Conservation (phyloP, 2,888 invertebrate species). For the Priocnemis perturbator region DNA sequence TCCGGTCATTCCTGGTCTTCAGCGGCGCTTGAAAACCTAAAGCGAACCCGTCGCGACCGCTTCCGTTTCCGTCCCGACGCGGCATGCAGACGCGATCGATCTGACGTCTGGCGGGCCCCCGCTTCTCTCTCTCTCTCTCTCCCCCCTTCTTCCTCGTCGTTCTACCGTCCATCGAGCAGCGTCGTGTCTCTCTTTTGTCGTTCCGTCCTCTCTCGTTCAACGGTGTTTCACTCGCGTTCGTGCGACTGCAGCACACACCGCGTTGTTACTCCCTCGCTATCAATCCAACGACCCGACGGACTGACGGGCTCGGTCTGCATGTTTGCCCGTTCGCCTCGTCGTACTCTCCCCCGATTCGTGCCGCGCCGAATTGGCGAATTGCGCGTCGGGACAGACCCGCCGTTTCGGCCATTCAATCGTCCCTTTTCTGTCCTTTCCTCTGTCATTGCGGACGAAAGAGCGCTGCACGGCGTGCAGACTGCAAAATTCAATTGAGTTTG, state of each 20-base stretch:
- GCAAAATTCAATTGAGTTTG: no score
- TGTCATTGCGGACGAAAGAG: neutral
- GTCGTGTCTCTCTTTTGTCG: slow-evolving; percentile 23
- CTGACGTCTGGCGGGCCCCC: slow-evolving; percentile 50
- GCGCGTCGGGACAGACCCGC: no score
- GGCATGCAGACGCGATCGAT: slow-evolving; percentile 55
- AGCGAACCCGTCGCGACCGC: slow-evolving; percentile 33
- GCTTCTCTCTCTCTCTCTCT: slow-evolving; percentile 23
- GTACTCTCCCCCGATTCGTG: no score
- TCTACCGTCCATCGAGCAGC: slow-evolving; percentile 27
- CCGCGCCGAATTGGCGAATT: no score
- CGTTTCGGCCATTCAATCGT: no score
- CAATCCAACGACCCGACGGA: neutral
- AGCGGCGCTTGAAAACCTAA: slow-evolving; percentile 20
- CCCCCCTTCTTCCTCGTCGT: slow-evolving; percentile 27
- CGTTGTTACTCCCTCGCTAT: slow-evolving; percentile 7
- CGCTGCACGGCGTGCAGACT: no score
- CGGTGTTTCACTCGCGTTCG: slow-evolving; percentile 17
- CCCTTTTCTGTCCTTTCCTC: neutral
- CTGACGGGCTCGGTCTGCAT: slow-evolving; percentile 1
- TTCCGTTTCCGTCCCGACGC: slow-evolving; percentile 43
- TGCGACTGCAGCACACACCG: slow-evolving; percentile 21
- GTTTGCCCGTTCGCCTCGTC: no score
- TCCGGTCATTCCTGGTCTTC: neutral
- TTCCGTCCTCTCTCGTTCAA: slow-evolving; percentile 16